These are phyloP conservation scores for Osmerus mordax DNA, from an alignment of 2,113 vertebrate genomes.

Conservation along the genomic window DNA sequence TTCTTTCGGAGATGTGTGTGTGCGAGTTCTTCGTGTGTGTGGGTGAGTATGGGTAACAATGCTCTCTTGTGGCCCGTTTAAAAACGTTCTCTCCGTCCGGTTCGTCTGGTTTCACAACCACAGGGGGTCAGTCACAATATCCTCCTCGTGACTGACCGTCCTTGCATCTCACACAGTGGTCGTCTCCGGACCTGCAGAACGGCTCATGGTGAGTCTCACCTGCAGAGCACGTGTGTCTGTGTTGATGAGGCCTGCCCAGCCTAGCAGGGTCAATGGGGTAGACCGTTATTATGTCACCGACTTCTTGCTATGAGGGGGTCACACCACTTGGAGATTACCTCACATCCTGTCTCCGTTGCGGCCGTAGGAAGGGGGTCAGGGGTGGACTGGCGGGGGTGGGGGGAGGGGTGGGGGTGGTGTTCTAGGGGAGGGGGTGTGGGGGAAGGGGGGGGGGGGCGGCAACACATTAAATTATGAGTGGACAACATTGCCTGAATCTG, in stretches of 20 bases:
- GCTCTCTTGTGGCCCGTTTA: no score
- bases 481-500: no score
- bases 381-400: conserved; percentile 10
- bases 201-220: no score
- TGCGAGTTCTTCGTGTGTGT: neutral
- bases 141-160: no score
- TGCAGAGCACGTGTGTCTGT: neutral
- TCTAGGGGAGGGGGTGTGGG: no score
- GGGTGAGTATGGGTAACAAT: neutral
- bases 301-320: neutral
- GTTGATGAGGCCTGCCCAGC: conserved; percentile 9
- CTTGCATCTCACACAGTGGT: no score
- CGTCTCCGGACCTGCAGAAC: no score
- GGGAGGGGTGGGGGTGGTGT: no score
- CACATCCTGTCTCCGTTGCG: neutral
- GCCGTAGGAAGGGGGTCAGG: neutral
- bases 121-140: no score
- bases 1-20: neutral
- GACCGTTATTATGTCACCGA: conserved; percentile 13
- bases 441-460: neutral
- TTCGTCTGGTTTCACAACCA: no score
- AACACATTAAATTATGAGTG: neutral
- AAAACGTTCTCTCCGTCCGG: no score
- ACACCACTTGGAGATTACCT: conserved; percentile 1
- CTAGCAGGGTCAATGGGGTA: conserved; percentile 14